A percentile compares a stretch with the other conserved stretches of the same genome.
Conservation (phyloP, 2,113 vertebrate genomes). For the Motacilla tschutschensis region DNA sequence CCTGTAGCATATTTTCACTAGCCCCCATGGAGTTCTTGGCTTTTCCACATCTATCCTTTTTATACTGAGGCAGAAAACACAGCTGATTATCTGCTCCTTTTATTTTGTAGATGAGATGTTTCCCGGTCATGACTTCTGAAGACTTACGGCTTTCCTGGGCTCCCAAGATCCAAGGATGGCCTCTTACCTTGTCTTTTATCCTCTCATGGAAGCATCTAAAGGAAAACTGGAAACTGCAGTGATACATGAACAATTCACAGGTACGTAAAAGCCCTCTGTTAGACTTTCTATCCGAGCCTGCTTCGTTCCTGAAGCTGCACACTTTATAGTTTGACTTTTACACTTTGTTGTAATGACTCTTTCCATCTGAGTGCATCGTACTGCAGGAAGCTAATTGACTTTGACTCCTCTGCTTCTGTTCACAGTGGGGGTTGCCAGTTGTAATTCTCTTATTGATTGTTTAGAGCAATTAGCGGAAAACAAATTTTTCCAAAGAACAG, state of each 20-base stretch:
- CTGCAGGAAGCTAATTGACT: conserved; percentile 64
- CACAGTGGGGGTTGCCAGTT: conserved; percentile 42
- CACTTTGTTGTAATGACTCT: conserved; percentile 14
- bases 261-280: neutral
- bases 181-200: neutral
- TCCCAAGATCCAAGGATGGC: neutral
- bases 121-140: neutral
- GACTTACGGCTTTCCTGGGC: fast-evolving
- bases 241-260: neutral
- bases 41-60: neutral
- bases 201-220: neutral
- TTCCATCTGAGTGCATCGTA: conserved; percentile 23
- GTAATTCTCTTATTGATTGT: conserved; percentile 57
- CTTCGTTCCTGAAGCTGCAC: neutral
- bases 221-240: neutral
- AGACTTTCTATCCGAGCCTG: neutral
- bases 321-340: neutral
- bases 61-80: neutral
- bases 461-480: conserved; percentile 60
- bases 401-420: conserved; percentile 45
- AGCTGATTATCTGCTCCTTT: neutral
- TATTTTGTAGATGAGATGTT: neutral
- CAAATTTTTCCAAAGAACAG: conserved; percentile 47
- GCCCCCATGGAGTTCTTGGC: neutral
- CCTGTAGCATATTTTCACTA: neutral